These are phyloP conservation scores for Pogonocichla stellata DNA, from an alignment of 2,113 vertebrate genomes.

Conservation along the genomic window DNA sequence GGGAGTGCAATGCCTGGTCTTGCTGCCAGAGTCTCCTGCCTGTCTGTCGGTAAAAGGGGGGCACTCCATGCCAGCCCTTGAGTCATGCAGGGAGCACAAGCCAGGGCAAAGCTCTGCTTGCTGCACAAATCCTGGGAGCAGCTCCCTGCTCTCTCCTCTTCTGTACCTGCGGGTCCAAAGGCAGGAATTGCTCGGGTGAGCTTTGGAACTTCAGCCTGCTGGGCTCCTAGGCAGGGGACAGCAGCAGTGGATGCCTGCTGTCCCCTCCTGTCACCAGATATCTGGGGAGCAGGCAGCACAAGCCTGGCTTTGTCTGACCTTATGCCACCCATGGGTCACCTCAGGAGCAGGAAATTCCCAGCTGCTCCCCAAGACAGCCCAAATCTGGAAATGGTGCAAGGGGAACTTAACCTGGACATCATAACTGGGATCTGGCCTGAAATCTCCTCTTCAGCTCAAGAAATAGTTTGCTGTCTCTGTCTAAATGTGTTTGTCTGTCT, in stretches of 20 bases:
- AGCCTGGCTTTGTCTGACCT: not conserved
- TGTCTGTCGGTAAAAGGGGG: not conserved
- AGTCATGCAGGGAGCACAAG: not conserved
- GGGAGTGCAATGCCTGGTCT: not conserved
- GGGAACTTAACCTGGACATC: not conserved
- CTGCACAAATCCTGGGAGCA: not conserved
- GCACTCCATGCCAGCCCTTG: not conserved
- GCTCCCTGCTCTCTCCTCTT: not conserved
- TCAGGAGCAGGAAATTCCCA: not conserved
- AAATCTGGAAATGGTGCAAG: not conserved
- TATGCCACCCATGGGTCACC: not conserved
- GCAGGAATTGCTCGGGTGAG: not conserved
- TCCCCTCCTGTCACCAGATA: not conserved
- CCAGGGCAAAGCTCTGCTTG: not conserved
- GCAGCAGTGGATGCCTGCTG: not conserved
- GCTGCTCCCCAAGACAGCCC: not conserved
- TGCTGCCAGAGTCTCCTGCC: not conserved
- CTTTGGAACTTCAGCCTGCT: not conserved
- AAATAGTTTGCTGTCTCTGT: not conserved
- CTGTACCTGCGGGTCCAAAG: accelerated
- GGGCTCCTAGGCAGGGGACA: not conserved
- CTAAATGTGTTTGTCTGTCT: constrained; percentile 21
- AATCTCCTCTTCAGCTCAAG: not conserved
- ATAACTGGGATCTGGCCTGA: not conserved
- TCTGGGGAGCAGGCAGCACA: not conserved